Percentiles rank a stretch among this genome's conserved stretches.
Evolutionary conservation across 1,140 invertebrate genomes (phyloP).

Genomic region (Apis mellifera): Amel_HAv3.1 CM009934.2:9620001-9620500

Average conservation of each 20-base stretch:
- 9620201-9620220: conserved; percentile 5
- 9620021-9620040: not conserved
- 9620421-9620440: not conserved
- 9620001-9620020: not conserved
- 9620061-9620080: not conserved
- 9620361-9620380: not conserved
- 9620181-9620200: not conserved
- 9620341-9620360: not conserved
- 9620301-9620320: not conserved
- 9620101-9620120: not conserved
- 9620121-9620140: not conserved
- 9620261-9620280: not conserved
- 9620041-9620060: not conserved
- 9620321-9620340: not conserved
- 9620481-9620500: not conserved
- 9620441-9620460: not conserved
- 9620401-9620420: not conserved
- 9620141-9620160: not conserved
- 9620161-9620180: not conserved
- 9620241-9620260: not conserved
- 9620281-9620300: not conserved
- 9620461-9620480: conserved; percentile 12
- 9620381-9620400: not conserved
- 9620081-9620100: not conserved
- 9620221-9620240: not conserved